These are phyloP conservation scores for Oophaga pumilio DNA, from an alignment of 2,113 vertebrate species.

Conservation along the genomic window DNA sequence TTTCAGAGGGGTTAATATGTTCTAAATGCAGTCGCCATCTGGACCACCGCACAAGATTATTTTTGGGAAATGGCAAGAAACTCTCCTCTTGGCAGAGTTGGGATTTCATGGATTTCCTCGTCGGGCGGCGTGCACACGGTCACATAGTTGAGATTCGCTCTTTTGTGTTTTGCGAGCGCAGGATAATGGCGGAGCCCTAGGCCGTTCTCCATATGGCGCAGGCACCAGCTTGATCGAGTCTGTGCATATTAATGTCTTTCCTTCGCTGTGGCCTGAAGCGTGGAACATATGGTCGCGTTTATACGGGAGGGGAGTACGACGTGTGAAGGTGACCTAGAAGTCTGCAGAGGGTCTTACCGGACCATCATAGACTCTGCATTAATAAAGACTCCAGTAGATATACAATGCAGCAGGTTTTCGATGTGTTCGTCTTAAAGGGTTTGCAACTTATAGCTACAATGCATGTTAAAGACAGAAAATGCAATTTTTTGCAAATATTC, in stretches of 20 bases:
- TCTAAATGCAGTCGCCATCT: not conserved
- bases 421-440: too few species aligned
- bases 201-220: constrained; percentile 52
- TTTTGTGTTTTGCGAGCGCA: constrained; percentile 27
- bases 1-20: not conserved
- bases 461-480: too few species aligned
- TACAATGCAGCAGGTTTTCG: too few species aligned
- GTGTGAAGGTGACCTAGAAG: constrained; percentile 58
- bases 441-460: too few species aligned
- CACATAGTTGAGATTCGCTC: not conserved
- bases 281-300: constrained; percentile 41
- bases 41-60: constrained; percentile 1
- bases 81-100: not conserved
- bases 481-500: too few species aligned
- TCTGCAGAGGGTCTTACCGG: not conserved
- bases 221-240: constrained; percentile 39
- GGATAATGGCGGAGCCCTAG: not conserved
- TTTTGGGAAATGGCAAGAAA: not conserved
- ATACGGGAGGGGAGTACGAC: constrained; percentile 54
- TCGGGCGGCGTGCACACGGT: too few species aligned
- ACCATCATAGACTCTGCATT: not conserved
- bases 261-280: constrained; percentile 9
- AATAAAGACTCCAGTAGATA: too few species aligned
- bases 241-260: constrained; percentile 56
- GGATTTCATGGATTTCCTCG: not conserved